phyloP scores from a whole-genome alignment of 2,113 vertebrate genomes.

The Poecile atricapillus region DNA sequence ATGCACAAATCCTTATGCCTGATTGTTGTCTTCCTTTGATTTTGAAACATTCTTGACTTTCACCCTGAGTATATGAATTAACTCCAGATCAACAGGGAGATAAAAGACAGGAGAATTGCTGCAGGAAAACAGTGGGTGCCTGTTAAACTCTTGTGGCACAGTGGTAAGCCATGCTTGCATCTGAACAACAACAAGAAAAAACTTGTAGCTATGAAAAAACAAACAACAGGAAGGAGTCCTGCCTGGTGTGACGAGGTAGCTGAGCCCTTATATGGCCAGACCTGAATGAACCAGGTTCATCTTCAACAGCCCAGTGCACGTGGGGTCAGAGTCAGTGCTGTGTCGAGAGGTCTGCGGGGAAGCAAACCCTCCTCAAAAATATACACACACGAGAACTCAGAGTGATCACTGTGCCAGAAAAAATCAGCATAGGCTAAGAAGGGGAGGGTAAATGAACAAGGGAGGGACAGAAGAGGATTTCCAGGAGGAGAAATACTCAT shows the following conservation, averaged over 20 bases:
- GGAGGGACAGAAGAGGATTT: not conserved
- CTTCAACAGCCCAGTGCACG: not conserved
- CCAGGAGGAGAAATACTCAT: not conserved
- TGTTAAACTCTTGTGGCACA: not conserved
- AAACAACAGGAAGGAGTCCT: not conserved
- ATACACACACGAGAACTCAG: not conserved
- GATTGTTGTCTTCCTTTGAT: not conserved
- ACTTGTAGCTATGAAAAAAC: not conserved
- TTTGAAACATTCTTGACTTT: not conserved
- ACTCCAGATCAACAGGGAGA: not conserved
- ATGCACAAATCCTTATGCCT: not conserved
- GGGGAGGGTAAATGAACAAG: not conserved
- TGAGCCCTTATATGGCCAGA: not conserved
- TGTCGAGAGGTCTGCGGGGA: not conserved
- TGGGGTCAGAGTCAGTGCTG: not conserved
- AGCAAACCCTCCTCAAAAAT: not conserved
- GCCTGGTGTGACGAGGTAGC: accelerated
- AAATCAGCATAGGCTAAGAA: not conserved
- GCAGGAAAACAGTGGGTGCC: not conserved
- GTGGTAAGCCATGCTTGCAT: not conserved
- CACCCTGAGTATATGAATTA: not conserved
- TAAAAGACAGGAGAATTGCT: not conserved
- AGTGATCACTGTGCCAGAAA: not conserved
- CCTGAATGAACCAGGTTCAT: not conserved
- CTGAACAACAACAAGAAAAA: not conserved